Conservation (phyloP, 2,888 invertebrate genomes). For the Drosophila niveifrons region DNA sequence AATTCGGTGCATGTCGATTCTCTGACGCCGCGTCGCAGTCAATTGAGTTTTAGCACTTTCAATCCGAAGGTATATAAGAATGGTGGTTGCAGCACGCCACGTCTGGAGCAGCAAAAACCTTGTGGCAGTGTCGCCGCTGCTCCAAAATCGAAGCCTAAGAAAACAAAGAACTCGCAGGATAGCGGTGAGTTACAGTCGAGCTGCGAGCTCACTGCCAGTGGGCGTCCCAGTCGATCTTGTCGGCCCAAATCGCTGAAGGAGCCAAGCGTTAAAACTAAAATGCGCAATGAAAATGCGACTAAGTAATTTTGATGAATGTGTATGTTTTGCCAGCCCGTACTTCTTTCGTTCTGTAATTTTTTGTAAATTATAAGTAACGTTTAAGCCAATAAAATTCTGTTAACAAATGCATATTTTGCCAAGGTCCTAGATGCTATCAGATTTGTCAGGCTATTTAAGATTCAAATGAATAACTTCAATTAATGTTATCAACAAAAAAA, state of each 20-base stretch:
- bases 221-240: slow-evolving; percentile 49
- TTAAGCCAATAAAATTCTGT: no score
- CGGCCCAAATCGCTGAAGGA: slow-evolving; percentile 51
- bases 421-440: no score
- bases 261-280: slow-evolving; percentile 7
- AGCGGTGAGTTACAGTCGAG: not conserved
- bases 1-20: not conserved
- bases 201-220: not conserved
- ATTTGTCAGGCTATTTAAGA: no score
- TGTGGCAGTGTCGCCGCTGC: not conserved
- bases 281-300: slow-evolving; percentile 32
- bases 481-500: no score
- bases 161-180: not conserved
- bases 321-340: not conserved
- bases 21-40: slow-evolving; percentile 27
- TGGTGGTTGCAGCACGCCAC: slow-evolving; percentile 36
- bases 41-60: slow-evolving; percentile 32
- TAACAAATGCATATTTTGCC: not conserved
- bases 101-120: not conserved
- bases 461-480: no score
- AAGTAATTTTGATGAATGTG: not conserved
- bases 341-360: not conserved
- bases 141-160: not conserved
- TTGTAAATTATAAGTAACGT: no score
- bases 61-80: slow-evolving; percentile 25